A percentile compares a stretch with the other conserved stretches of the same genome.
phyloP scores from a whole-genome alignment of 2,888 invertebrate genomes.

The Mongoloraphidia duomilia region DNA sequence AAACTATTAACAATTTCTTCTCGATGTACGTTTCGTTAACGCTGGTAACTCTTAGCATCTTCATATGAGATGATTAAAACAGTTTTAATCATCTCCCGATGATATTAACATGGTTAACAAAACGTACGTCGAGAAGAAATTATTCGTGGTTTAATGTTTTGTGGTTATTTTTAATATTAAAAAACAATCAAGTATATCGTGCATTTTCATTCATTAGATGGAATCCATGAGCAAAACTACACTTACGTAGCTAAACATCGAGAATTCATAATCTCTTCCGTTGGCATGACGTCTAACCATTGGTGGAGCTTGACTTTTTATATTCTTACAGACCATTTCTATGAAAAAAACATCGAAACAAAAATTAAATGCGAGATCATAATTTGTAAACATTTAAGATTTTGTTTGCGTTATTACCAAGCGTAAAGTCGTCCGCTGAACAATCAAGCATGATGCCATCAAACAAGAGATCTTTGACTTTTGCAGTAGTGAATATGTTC shows the following conservation, averaged over 20 bases:
- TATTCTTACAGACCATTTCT: slow-evolving; percentile 23
- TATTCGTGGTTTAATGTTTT: too few relatives aligned
- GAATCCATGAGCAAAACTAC: slow-evolving; percentile 15
- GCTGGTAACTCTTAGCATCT: too few relatives aligned
- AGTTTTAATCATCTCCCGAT: too few relatives aligned
- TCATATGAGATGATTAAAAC: too few relatives aligned
- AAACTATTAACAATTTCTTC: too few relatives aligned
- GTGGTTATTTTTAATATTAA: too few relatives aligned
- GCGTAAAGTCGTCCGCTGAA: slow-evolving; percentile 28
- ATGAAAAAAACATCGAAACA: slow-evolving; percentile 8
- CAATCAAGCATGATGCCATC: slow-evolving; percentile 41
- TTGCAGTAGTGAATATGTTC: slow-evolving; percentile 36
- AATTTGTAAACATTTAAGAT: not conserved
- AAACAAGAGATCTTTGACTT: slow-evolving; percentile 39
- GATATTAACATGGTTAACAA: too few relatives aligned
- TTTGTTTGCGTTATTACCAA: slow-evolving; percentile 24
- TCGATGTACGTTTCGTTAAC: too few relatives aligned
- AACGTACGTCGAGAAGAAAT: too few relatives aligned
- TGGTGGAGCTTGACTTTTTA: slow-evolving; percentile 24
- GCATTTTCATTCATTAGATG: too few relatives aligned
- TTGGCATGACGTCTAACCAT: slow-evolving; percentile 33
- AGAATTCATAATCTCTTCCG: slow-evolving; percentile 37
- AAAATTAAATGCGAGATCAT: not conserved
- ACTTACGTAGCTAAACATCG: slow-evolving; percentile 40
- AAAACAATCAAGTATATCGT: too few relatives aligned